A percentile compares a stretch with the other conserved stretches of the same genome.
phyloP scores from a whole-genome alignment of 2,113 vertebrate genomes.

The Elachura formosa region DNA sequence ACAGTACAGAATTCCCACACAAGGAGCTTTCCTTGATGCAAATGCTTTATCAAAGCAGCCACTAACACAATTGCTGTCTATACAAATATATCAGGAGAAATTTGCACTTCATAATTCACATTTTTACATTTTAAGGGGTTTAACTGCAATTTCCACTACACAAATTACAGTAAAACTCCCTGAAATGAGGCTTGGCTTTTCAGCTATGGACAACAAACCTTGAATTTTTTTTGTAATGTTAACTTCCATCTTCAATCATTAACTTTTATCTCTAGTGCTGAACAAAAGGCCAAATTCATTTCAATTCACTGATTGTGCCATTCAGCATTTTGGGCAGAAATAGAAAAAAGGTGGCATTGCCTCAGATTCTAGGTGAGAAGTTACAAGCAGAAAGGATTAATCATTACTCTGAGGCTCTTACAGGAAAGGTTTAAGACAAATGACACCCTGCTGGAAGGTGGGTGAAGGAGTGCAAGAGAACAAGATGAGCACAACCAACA shows the following conservation, averaged over 20 bases:
- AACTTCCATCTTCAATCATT: neutral
- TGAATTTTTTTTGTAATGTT: neutral
- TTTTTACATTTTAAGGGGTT: too few species aligned
- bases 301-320: neutral
- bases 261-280: neutral
- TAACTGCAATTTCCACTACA: too few species aligned
- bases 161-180: too few species aligned
- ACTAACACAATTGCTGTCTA: neutral
- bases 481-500: neutral
- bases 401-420: neutral
- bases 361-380: neutral
- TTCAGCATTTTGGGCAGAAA: neutral
- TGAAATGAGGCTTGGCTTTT: neutral
- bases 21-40: neutral
- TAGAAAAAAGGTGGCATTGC: neutral
- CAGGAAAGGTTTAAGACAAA: neutral
- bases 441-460: neutral
- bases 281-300: neutral
- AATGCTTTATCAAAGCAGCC: neutral
- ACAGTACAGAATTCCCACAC: neutral
- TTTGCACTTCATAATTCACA: too few species aligned
- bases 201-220: neutral
- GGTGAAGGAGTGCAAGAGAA: neutral
- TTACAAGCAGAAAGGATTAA: neutral
- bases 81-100: neutral